A percentile compares a stretch with the other conserved stretches of the same genome.
phyloP scores from a whole-genome alignment of 2,888 invertebrate species.

The Erebia aethiops region DNA sequence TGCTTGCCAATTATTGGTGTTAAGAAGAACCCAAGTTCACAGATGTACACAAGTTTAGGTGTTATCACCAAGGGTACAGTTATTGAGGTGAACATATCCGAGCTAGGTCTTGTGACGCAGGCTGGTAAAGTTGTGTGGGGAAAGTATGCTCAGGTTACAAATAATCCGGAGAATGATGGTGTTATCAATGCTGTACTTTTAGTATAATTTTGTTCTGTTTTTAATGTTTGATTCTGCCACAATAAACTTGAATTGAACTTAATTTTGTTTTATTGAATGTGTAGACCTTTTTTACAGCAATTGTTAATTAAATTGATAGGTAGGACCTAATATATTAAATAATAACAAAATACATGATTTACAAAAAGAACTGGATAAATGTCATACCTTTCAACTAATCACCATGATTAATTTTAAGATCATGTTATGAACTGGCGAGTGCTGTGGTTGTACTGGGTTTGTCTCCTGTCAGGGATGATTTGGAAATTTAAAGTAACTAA shows the following conservation, averaged over 20 bases:
- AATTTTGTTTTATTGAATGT: slow-evolving; percentile 30
- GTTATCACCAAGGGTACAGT: slow-evolving; percentile 99
- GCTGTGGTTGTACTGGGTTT: too few relatives aligned
- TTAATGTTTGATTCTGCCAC: slow-evolving; percentile 26
- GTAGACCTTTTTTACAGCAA: background rate
- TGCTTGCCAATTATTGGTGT: slow-evolving; percentile 98
- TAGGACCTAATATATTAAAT: too few relatives aligned
- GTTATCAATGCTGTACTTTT: slow-evolving; percentile 99
- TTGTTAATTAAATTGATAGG: too few relatives aligned
- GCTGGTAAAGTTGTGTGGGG: slow-evolving; percentile 99
- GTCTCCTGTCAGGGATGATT: too few relatives aligned
- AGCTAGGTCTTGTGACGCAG: slow-evolving; percentile 98
- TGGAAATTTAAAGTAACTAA: too few relatives aligned
- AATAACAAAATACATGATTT: too few relatives aligned
- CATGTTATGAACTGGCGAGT: too few relatives aligned
- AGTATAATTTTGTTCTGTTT: slow-evolving; percentile 84
- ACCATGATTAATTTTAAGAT: too few relatives aligned
- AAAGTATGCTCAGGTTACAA: slow-evolving; percentile 99
- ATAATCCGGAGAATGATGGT: slow-evolving; percentile 99
- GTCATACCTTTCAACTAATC: background rate
- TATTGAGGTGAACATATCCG: slow-evolving; percentile 98
- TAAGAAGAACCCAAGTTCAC: slow-evolving; percentile 98
- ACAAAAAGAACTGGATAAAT: background rate
- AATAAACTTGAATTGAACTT: slow-evolving; percentile 40
- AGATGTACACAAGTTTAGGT: slow-evolving; percentile 98